A percentile compares a stretch with the other conserved stretches of the same genome.
Evolutionary conservation across 2,113 vertebrate species (phyloP).

Genomic region (Melanerpes aurifrons): DNA sequence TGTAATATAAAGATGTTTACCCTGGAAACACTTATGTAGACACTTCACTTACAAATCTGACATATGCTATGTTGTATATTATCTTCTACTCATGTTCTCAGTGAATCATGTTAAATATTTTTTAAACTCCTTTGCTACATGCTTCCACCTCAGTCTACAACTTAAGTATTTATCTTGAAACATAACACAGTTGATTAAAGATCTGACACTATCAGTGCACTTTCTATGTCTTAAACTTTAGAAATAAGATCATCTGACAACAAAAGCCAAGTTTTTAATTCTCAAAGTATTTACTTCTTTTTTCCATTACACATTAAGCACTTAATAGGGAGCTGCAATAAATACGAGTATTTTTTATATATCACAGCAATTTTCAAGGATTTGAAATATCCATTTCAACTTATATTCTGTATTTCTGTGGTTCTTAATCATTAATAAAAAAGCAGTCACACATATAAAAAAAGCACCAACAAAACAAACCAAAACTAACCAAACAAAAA

Average conservation of each 20-base stretch:
- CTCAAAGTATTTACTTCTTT: background rate
- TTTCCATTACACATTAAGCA: background rate
- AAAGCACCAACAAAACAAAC: background rate
- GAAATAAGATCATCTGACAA: background rate
- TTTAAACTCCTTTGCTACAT: background rate
- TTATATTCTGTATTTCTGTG: background rate
- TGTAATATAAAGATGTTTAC: background rate
- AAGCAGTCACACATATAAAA: background rate
- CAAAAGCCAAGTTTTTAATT: background rate
- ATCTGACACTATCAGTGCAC: background rate
- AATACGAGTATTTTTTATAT: background rate
- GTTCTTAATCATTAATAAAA: background rate
- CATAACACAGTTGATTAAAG: constrained; percentile 2
- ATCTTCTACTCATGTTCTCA: background rate
- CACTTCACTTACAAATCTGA: background rate
- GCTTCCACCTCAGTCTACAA: background rate
- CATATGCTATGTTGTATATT: background rate
- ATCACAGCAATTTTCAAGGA: background rate
- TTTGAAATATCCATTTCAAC: background rate
- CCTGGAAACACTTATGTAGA: background rate
- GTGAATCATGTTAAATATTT: background rate
- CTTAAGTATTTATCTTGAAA: constrained; percentile 27
- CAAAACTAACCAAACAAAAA: background rate
- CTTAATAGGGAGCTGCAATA: background rate
- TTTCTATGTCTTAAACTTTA: background rate